Base-by-base conservation (phyloP, 2,113 vertebrate genomes). In the Aldabrachelys gigantea region DNA sequence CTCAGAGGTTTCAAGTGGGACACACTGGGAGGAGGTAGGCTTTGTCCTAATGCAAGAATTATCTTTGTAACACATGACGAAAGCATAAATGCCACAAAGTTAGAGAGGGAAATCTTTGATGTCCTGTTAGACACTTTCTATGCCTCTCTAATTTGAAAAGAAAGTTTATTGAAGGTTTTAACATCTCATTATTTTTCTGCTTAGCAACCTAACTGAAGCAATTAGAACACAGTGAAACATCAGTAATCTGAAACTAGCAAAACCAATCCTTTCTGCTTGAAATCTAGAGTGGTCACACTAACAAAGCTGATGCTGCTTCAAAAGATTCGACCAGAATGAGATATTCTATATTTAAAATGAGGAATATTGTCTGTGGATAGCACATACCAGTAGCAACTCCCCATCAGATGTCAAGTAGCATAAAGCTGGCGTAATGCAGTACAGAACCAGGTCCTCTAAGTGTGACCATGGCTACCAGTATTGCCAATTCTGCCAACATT, bases 1-100 rank as follows among this genome's bases (percentile, higher is more conserved):
- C 88, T 93, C 93, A 93, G 95, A 94, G 93, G 94, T 94, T 94
- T 93, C n/a, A 69, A 90, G 87, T 85, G 91, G 94, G 59, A 95
- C 91, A 93, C 65, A 85, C 76, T 87, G 47, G 49, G 79, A 59
- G 91, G 65, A 91, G 38, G 35, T 50, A 84, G 59, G 89, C 76
- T 53, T 95, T 62, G 52, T 31, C 69, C 80, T 89, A 27, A 87
- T 90, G 89, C 87, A 53, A 91, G 10, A 92, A 25, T 14, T 90
- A 84, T 80, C 38, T 91, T 91, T 87, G 75, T 76, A 69, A 89
- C 72, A 84, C 19, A 91, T 89, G 82, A 96, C 76, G 49, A 94
- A 16, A 78, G 65, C 72, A 22, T 90, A 92, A 94, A 87, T 53
- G 78, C 38, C 83, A 88, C 91, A 84, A 83, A 56, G 91, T 95